Percentiles rank a stretch among this genome's conserved stretches.
Evolutionary conservation across 2,113 vertebrate genomes (phyloP).

Genomic region (Arenaria interpres): DNA sequence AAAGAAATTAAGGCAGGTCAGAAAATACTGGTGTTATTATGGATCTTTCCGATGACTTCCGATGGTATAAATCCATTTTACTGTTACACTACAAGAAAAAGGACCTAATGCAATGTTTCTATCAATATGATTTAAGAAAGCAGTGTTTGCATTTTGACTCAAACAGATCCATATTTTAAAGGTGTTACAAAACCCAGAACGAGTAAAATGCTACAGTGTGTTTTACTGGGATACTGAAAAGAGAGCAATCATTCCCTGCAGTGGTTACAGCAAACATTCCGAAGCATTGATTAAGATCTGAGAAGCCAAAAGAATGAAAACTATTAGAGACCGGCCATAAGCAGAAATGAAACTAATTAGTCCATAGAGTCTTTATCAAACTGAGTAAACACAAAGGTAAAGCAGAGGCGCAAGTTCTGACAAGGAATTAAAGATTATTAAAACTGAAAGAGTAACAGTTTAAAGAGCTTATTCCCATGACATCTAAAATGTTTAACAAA

Average conservation of each 20-base stretch:
- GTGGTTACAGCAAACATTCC: not conserved
- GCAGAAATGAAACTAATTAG: constrained; percentile 30
- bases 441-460: constrained; percentile 4
- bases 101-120: not conserved
- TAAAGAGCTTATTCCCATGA: not conserved
- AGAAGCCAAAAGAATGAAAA: constrained; percentile 42
- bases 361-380: not conserved
- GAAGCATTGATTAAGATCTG: not conserved
- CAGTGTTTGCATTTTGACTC: not conserved
- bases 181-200: not conserved
- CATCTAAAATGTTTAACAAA: not conserved
- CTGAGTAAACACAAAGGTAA: constrained; percentile 8
- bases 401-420: not conserved
- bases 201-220: not conserved
- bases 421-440: not conserved
- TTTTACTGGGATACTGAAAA: not conserved
- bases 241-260: not conserved
- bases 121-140: not conserved
- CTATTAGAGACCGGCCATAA: not conserved
- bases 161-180: not conserved
- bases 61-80: not conserved
- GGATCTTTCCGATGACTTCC: not conserved
- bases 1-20: not conserved
- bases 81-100: not conserved
- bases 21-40: not conserved